Conservation (phyloP, 2,888 invertebrate genomes). For the Aphodius sticticus region DNA sequence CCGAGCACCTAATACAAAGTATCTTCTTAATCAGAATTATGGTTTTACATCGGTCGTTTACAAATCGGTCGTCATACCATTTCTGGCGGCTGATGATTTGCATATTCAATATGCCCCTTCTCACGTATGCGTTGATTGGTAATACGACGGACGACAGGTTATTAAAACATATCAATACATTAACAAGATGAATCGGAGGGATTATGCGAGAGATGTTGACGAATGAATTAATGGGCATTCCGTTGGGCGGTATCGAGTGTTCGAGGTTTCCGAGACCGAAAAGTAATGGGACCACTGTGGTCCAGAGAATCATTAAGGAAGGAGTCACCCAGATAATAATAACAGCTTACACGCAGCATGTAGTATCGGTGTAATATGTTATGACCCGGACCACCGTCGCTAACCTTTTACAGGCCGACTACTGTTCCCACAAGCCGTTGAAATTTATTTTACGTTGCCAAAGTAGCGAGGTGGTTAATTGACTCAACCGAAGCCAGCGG, state of each 20-base stretch:
- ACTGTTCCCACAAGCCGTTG: background rate
- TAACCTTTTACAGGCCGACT: background rate
- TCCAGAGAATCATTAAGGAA: background rate
- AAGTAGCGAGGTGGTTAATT: background rate
- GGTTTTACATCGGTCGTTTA: background rate
- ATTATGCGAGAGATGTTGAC: conserved; percentile 16
- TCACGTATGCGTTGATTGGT: background rate
- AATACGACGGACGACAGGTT: conserved; percentile 6
- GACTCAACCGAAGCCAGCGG: background rate
- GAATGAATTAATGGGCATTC: conserved; percentile 5
- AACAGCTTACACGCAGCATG: conserved; percentile 4
- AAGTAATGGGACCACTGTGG: conserved; percentile 4
- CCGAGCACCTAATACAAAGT: background rate
- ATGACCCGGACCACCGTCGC: background rate
- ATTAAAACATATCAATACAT: conserved; percentile 24
- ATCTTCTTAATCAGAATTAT: background rate
- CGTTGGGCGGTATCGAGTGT: background rate
- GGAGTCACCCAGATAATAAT: conserved; percentile 4
- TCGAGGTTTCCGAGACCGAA: background rate
- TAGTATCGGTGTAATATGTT: background rate
- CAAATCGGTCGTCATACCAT: background rate
- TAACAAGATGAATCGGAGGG: conserved; percentile 22
- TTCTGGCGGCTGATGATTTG: background rate
- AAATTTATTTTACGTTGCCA: background rate
- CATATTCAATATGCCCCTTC: background rate